These are phyloP conservation scores for Pempheris klunzingeri DNA, from an alignment of 2,797 vertebrate genomes.

Conservation along the genomic window DNA sequence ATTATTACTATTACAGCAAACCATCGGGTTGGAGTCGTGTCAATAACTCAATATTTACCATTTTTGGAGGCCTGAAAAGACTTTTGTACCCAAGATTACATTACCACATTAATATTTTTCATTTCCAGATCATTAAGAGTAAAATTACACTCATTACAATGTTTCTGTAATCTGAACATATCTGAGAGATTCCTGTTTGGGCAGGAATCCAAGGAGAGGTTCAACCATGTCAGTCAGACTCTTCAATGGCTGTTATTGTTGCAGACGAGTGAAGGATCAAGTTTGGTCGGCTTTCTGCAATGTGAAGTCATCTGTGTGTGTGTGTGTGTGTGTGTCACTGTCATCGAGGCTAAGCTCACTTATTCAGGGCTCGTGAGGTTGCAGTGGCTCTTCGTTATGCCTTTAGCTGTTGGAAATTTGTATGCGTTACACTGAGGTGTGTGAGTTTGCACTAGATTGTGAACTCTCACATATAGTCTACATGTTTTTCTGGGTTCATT, in stretches of 20 bases:
- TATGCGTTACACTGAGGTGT: slow-evolving; percentile 30
- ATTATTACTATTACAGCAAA: not conserved
- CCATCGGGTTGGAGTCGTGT: not conserved
- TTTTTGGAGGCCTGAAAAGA: not conserved
- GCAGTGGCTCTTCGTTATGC: slow-evolving; percentile 18
- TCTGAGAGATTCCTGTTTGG: slow-evolving; percentile 5
- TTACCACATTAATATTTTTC: too few relatives aligned
- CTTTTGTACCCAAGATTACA: too few relatives aligned
- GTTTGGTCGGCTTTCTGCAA: slow-evolving; percentile 72
- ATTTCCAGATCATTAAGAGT: not conserved
- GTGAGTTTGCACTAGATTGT: slow-evolving; percentile 30
- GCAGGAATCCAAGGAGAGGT: slow-evolving; percentile 51
- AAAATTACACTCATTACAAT: slow-evolving; percentile 4
- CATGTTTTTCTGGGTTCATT: slow-evolving; percentile 47
- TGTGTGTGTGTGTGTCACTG: slow-evolving; percentile 42
- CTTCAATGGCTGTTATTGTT: slow-evolving; percentile 68
- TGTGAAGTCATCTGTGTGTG: slow-evolving; percentile 62
- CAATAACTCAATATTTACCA: not conserved
- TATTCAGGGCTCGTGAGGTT: slow-evolving; percentile 37
- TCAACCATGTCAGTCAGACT: slow-evolving; percentile 50
- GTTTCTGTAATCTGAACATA: slow-evolving; percentile 8
- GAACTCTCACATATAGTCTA: slow-evolving; percentile 37
- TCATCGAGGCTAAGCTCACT: slow-evolving; percentile 34
- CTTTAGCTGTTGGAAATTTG: slow-evolving; percentile 32
- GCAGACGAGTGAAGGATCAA: slow-evolving; percentile 64